Evolutionary conservation across 2,113 vertebrate species (phyloP), one percentile per base, ranked within the genome.

Genomic region (Oceanites oceanicus): DNA sequence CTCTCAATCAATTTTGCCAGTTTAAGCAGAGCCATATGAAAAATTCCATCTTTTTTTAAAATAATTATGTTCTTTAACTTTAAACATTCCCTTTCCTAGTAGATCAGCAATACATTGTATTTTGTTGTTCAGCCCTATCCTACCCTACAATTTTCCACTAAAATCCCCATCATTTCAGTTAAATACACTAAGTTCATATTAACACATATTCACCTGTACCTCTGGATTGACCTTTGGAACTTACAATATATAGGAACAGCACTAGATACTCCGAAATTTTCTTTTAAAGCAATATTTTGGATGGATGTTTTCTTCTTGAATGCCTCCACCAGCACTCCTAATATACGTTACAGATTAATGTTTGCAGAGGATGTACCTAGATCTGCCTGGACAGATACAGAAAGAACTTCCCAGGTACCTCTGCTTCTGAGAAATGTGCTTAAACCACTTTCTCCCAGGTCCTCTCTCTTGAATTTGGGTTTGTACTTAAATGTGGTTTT

Each of bases 321-420:
- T 20, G 29, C 7, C 23, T 63, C 18, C 10, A 45, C 19, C 2
- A 1, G 19, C 10, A 23, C 15, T 45, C 25, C 19, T n/a, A 80
- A 49, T 19, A 52, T 0, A 29, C 0, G 4, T 36, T 52, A 82
- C n/a, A 86, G 40, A 82, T 17, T 23, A 61, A 38, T 0, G 0
- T 74, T 58, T 73, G 21, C 26, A 58, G 34, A 66, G 6, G 6
- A 66, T 10, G 20, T 10, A 71, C 3, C 25, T 32, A 38, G 8
- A 63, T 26, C 58, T 79, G 29, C 32, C 42, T 15, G 1, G 13
- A 72, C 10, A 79, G 70, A 63, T 30, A 62, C 6, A 84, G 30
- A 45, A 59, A 27, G 27, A 50, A 45, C 5, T 3, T 55, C 8
- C 13, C 8, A 80, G 45, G 10, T 6, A 25, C 26, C 15, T 40